Percentiles rank a stretch among this genome's conserved stretches.
phyloP scores from a whole-genome alignment of 2,113 vertebrate species.

The Petrocephalus microphthalmus region DNA sequence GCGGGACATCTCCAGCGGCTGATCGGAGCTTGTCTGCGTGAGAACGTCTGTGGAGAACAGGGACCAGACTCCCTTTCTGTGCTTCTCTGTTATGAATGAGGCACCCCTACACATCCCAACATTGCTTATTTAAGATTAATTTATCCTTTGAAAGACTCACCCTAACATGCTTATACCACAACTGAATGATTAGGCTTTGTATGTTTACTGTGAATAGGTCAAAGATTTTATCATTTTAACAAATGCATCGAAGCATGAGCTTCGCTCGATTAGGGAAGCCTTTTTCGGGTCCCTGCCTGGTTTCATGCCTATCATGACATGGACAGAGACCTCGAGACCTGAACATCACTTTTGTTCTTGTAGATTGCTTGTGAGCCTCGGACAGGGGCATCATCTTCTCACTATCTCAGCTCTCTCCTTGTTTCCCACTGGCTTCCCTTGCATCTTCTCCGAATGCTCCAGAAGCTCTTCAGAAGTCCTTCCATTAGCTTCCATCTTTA shows the following conservation, averaged over 20 bases:
- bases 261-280: not conserved
- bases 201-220: not conserved
- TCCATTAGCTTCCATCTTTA: not conserved
- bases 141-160: constrained; percentile 64
- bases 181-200: not conserved
- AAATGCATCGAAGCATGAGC: not conserved
- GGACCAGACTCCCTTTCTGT: not conserved
- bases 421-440: too few species aligned
- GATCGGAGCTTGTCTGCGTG: not conserved
- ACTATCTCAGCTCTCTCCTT: not conserved
- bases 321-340: not conserved
- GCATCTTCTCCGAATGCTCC: not conserved
- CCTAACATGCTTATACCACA: not conserved
- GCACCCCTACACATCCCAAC: constrained; percentile 64
- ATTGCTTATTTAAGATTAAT: constrained; percentile 70
- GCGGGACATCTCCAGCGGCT: not conserved
- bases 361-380: not conserved
- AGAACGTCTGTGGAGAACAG: not conserved
- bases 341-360: not conserved
- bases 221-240: not conserved
- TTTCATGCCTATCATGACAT: not conserved
- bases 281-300: not conserved
- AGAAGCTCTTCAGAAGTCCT: not conserved
- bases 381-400: not conserved
- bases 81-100: constrained; percentile 53